Evolutionary conservation across 1,140 invertebrate genomes (phyloP), one percentile per base, ranked within the genome.

Genomic region (Portunus trituberculatus): DNA sequence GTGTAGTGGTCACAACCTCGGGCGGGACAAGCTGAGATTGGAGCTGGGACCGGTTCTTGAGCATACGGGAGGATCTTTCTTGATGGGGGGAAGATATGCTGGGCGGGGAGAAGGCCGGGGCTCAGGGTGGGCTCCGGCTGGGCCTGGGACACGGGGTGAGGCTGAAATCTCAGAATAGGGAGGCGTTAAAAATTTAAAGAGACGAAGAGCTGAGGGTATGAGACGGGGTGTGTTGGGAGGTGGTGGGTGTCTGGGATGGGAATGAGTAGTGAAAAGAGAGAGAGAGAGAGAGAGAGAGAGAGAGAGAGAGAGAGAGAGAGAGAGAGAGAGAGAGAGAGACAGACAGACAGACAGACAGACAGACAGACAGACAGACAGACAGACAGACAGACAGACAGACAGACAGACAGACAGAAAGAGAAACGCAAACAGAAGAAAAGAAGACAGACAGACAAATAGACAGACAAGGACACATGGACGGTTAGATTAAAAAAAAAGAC

Each of bases 121-220:
- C 12, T 7, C 12, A 25, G n/a, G 25, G 25, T 16, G 12, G 52
- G 52, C 12, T 59, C 20, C 12, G 10, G 8, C 52, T 16, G 52
- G 52, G 52, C 52, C 12, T 16, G 67, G 67, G n/a, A 25, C 67
- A 25, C 6, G 16, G 67, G 67, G 67, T 20, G 67, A 76, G 67
- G 67, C 67, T 76, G 67, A n/a, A 20, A 76, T n/a, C n/a, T 76
- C 12, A n/a, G 67, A n/a, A 25, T 8, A 76, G 25, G 20, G 20
- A n/a, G 67, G n/a, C 67, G 67, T 76, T 76, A 76, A n/a, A n/a
- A n/a, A n/a, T 76, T 76, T 76, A 76, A 76, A 76, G 67, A 76
- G 67, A n/a, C 20, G 67, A n/a, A 76, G 6, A 76, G 6, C 1
- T 39, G 39, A 39, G 39, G 39, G 39, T 39, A 39, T 39, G 39